A percentile compares a stretch with the other conserved stretches of the same genome.
Evolutionary conservation across 92 coral and sea anemone species (phyloP).

Genomic region (Metridium senile): DNA sequence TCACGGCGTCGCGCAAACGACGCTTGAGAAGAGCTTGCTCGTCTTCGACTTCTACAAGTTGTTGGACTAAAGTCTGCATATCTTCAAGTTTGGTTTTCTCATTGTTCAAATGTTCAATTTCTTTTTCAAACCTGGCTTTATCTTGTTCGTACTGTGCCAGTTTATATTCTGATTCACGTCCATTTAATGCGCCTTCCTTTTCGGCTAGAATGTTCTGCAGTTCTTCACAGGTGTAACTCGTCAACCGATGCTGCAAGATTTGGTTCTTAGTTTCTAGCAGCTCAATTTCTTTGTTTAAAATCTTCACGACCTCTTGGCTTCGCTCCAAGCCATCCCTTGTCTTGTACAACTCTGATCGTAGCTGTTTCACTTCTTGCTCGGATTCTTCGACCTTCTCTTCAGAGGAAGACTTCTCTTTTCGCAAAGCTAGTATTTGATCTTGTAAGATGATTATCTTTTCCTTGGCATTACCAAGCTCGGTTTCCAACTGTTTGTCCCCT

Average conservation of each 20-base stretch:
- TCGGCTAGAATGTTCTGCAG: background rate
- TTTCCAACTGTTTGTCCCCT: constrained; percentile 62
- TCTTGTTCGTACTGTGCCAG: constrained; percentile 43
- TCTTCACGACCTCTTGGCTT: constrained; percentile 33
- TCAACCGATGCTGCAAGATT: constrained; percentile 21
- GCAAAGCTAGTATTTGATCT: constrained; percentile 63
- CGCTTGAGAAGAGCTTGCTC: constrained; percentile 59
- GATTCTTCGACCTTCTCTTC: constrained; percentile 41
- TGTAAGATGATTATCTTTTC: constrained; percentile 79
- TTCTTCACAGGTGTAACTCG: constrained; percentile 14
- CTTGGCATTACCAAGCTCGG: constrained; percentile 78
- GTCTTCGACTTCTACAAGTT: constrained; percentile 76
- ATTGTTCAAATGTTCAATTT: constrained; percentile 57
- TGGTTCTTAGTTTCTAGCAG: constrained; percentile 17
- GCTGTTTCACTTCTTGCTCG: constrained; percentile 40
- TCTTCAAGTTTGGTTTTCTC: constrained; percentile 74
- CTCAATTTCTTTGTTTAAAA: constrained; percentile 30
- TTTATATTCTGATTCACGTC: background rate
- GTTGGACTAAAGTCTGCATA: constrained; percentile 71
- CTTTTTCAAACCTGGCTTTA: constrained; percentile 66
- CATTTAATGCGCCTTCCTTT: background rate
- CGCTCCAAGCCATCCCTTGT: constrained; percentile 34
- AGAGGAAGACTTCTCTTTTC: constrained; percentile 68
- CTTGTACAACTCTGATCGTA: constrained; percentile 41
- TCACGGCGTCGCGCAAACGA: constrained; percentile 35